A percentile compares a stretch with the other conserved stretches of the same genome.
Evolutionary conservation across 2,113 vertebrate genomes (phyloP).

Genomic region (Empidonax traillii): DNA sequence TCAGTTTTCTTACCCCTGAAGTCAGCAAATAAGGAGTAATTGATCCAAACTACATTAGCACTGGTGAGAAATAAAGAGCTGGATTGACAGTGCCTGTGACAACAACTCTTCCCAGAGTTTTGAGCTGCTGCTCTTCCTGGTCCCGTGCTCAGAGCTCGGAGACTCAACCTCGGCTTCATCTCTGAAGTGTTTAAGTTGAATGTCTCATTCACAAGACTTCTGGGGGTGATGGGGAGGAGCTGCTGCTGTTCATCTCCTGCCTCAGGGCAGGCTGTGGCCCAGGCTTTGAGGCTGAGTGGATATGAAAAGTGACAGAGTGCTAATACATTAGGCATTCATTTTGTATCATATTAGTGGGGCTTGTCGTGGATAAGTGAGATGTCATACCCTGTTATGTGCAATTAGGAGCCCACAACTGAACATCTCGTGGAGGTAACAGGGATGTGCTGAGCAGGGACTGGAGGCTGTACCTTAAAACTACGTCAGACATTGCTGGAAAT

Average conservation of each 20-base stretch:
- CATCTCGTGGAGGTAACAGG: background rate
- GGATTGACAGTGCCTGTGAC: background rate
- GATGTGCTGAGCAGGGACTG: background rate
- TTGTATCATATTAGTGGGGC: constrained; percentile 40
- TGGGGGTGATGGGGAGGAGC: constrained; percentile 7
- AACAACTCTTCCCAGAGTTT: accelerated
- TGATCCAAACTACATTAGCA: accelerated
- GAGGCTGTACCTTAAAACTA: background rate
- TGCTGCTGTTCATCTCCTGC: background rate
- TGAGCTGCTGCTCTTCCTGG: background rate
- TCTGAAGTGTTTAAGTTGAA: background rate
- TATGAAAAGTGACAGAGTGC: constrained; percentile 61
- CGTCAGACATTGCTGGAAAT: background rate
- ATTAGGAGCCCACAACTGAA: background rate
- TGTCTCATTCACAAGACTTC: background rate
- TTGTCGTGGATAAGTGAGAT: constrained; percentile 38
- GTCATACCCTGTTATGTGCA: background rate
- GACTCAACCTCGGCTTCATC: background rate
- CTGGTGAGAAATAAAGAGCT: background rate
- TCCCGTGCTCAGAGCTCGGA: background rate
- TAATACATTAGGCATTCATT: constrained; percentile 53
- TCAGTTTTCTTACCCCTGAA: background rate
- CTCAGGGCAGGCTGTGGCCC: background rate
- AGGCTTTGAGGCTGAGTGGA: background rate
- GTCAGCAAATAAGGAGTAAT: background rate